Evolutionary conservation across 2,888 invertebrate genomes (phyloP).

Genomic region (Muschampia plurimacula): DNA sequence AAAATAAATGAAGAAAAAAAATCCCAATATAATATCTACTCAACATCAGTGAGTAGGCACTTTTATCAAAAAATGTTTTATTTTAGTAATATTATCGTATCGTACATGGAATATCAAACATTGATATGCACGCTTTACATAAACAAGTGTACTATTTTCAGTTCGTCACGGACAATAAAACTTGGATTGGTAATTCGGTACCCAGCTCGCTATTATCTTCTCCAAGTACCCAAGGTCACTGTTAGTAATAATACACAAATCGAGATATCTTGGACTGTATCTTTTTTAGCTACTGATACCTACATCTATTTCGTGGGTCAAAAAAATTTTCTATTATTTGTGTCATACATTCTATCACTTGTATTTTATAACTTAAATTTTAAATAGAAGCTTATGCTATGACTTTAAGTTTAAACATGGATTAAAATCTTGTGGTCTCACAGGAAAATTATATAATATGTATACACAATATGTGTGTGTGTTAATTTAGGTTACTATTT

Average conservation of each 20-base stretch:
- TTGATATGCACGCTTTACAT: conserved; percentile 16
- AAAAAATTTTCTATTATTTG: neutral
- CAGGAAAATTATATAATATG: no score
- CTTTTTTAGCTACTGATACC: neutral
- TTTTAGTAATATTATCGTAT: no score
- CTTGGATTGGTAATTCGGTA: conserved; percentile 35
- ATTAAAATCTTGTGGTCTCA: no score
- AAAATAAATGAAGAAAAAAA: no score
- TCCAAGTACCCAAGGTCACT: conserved; percentile 43
- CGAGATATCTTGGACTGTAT: neutral
- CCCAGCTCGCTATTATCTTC: conserved; percentile 44
- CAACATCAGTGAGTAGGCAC: no score
- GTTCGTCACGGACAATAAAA: conserved; percentile 47
- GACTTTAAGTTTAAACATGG: no score
- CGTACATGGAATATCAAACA: neutral
- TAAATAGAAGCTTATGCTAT: no score
- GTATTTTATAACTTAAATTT: no score
- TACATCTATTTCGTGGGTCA: neutral
- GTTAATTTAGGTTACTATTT: no score
- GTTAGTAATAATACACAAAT: conserved; percentile 20
- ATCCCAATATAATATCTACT: no score
- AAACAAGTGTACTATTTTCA: conserved; percentile 30
- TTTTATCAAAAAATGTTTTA: neutral
- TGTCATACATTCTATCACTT: neutral
- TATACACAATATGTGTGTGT: no score